A percentile compares a stretch with the other conserved stretches of the same genome.
Conservation (phyloP, 2,888 invertebrate species). For the Spodoptera picta region DNA sequence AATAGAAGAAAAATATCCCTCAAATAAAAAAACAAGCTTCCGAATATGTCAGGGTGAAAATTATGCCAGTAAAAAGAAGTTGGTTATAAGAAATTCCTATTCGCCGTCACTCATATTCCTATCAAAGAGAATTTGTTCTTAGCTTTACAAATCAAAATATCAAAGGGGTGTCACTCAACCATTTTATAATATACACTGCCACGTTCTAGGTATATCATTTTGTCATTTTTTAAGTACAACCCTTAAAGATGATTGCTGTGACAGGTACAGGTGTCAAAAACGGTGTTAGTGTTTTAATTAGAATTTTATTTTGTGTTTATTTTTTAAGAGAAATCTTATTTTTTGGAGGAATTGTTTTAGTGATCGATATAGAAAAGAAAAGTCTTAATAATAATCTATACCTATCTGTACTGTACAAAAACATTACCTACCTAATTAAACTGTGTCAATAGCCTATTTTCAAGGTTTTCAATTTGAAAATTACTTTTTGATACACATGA, state of each 20-base stretch:
- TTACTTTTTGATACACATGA: no score
- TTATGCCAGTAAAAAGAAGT: slow-evolving; percentile 19
- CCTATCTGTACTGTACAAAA: no score
- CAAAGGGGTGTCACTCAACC: slow-evolving; percentile 79
- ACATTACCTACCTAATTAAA: no score
- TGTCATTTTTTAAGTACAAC: slow-evolving; percentile 71
- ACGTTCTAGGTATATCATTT: slow-evolving; percentile 71
- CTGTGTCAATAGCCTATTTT: no score
- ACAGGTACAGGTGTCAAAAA: slow-evolving; percentile 62
- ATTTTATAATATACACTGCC: slow-evolving; percentile 70
- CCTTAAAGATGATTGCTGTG: slow-evolving; percentile 66
- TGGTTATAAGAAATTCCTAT: slow-evolving; percentile 32
- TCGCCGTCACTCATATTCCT: slow-evolving; percentile 37
- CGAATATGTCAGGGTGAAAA: slow-evolving; percentile 27
- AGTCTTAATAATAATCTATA: no score
- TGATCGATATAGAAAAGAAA: no score
- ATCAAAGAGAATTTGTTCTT: slow-evolving; percentile 63
- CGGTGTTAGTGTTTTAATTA: background rate
- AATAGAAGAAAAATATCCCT: background rate
- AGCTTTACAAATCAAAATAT: slow-evolving; percentile 68
- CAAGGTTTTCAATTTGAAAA: no score
- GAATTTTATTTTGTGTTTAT: no score
- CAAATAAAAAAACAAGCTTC: slow-evolving; percentile 7
- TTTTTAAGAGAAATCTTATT: no score
- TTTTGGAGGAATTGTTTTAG: no score